These are phyloP conservation scores for Cheilosia pagana DNA, from an alignment of 2,888 invertebrate genomes.

Conservation along the genomic window DNA sequence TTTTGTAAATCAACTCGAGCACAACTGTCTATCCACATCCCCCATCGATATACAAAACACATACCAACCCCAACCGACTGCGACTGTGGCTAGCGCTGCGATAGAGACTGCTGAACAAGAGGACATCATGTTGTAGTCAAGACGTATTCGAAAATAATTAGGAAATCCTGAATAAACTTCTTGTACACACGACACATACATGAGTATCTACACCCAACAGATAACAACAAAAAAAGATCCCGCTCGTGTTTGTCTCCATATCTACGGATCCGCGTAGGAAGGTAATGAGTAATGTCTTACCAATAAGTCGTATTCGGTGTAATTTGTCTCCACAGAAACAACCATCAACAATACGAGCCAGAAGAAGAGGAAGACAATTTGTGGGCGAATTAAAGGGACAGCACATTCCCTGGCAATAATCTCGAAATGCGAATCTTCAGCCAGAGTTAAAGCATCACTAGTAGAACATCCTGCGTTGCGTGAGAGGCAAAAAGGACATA, in stretches of 20 bases:
- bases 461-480: neutral
- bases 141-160: conserved; percentile 43
- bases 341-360: conserved; percentile 44
- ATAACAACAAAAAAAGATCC: neutral
- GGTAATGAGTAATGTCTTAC: conserved; percentile 60
- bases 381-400: conserved; percentile 40
- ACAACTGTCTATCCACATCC: neutral
- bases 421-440: conserved; percentile 36
- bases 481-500: conserved; percentile 1
- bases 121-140: neutral
- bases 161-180: conserved; percentile 34
- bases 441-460: neutral
- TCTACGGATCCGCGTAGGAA: conserved; percentile 1
- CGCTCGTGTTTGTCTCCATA: conserved; percentile 8
- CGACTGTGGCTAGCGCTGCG: too few species aligned
- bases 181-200: neutral
- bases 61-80: too few species aligned
- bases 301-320: conserved; percentile 55
- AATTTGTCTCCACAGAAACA: conserved; percentile 55
- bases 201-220: neutral
- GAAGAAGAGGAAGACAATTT: conserved; percentile 38
- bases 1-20: conserved; percentile 24
- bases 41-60: neutral
- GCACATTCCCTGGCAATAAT: conserved; percentile 30
- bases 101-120: neutral